These are phyloP conservation scores for Lichenostomus cassidix DNA, from an alignment of 2,113 vertebrate species.

Conservation along the genomic window DNA sequence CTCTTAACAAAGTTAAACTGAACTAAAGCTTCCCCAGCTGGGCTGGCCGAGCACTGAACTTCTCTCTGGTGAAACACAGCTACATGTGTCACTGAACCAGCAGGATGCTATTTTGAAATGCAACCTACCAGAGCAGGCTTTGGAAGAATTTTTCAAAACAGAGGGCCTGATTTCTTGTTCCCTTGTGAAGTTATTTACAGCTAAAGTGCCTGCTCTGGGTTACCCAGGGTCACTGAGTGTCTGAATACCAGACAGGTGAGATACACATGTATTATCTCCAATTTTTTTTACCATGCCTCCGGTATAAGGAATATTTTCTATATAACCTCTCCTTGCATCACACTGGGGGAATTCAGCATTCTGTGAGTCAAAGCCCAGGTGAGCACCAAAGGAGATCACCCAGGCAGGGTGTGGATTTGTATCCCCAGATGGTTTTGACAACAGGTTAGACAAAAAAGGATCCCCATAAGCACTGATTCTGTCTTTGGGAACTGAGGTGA, in stretches of 20 bases:
- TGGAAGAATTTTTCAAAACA: conserved; percentile 15
- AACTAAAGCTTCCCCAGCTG: neutral
- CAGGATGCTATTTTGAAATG: neutral
- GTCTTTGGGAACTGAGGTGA: neutral
- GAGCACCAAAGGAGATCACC: neutral
- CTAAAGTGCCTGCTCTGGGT: neutral
- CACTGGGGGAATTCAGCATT: neutral
- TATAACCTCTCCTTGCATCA: neutral
- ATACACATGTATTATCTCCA: neutral
- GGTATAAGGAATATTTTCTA: conserved; percentile 14
- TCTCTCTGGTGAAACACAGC: neutral
- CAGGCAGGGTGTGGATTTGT: neutral
- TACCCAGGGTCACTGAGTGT: conserved; percentile 17
- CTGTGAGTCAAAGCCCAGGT: conserved; percentile 15
- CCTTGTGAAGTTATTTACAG: conserved; percentile 28
- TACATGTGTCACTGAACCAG: neutral
- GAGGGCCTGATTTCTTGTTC: neutral
- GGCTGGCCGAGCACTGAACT: neutral
- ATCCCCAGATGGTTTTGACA: neutral
- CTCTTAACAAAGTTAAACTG: neutral
- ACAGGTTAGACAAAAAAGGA: neutral
- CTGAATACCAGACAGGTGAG: conserved; percentile 64
- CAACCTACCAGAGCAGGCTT: neutral
- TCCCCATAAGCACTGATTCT: neutral
- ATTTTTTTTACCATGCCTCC: neutral